Conservation (phyloP, 2,113 vertebrate species). For the Periophthalmodon schlosseri region DNA sequence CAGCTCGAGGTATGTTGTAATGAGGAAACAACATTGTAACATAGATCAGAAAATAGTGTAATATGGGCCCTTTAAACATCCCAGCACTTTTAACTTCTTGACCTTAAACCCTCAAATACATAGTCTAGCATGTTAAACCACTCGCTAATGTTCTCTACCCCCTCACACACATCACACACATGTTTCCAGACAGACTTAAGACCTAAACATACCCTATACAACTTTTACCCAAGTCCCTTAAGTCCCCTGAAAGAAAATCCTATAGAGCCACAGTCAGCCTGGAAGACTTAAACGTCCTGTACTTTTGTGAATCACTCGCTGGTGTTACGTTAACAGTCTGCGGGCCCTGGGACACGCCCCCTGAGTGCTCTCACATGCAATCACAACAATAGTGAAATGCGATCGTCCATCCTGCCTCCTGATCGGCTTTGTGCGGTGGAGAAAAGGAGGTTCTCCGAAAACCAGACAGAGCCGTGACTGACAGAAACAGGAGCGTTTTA, state of each 20-base stretch:
- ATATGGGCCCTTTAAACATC: background rate
- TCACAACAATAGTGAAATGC: constrained; percentile 68
- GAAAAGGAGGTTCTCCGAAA: constrained; percentile 48
- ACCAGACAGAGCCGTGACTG: constrained; percentile 21
- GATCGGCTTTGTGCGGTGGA: constrained; percentile 51
- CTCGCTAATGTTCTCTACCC: background rate
- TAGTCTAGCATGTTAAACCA: background rate
- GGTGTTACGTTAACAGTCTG: constrained; percentile 24
- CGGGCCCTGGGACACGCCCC: constrained; percentile 24
- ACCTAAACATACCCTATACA: constrained; percentile 15
- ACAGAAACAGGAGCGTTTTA: constrained; percentile 17
- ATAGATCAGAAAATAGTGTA: no score
- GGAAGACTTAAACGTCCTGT: constrained; percentile 39
- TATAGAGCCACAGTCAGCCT: constrained; percentile 16
- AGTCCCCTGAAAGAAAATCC: constrained; percentile 13
- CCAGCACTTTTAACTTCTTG: background rate
- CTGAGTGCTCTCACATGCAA: constrained; percentile 45
- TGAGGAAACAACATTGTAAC: no score
- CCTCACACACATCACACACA: constrained; percentile 1
- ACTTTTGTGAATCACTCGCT: constrained; percentile 26
- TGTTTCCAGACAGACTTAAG: constrained; percentile 14
- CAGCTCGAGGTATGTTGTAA: no score
- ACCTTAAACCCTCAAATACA: background rate
- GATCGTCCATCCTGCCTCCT: constrained; percentile 53
- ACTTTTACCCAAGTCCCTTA: constrained; percentile 18